phyloP scores from a whole-genome alignment of 2,797 vertebrate species.

The Ataeniobius toweri region DNA sequence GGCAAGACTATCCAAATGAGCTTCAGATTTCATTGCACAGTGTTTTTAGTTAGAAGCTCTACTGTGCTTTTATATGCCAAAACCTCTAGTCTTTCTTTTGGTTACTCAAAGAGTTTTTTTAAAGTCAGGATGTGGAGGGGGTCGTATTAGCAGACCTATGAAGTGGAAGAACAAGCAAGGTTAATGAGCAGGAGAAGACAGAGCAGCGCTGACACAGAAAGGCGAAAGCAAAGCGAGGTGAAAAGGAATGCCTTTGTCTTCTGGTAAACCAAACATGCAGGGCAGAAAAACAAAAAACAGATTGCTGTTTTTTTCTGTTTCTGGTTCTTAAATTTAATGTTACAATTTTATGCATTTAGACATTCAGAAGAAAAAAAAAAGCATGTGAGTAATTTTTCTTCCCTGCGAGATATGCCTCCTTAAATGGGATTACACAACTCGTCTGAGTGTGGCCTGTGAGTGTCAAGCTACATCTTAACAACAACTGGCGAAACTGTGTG shows the following conservation, averaged over 20 bases:
- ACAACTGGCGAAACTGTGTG: conserved; percentile 86
- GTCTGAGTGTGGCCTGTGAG: conserved; percentile 66
- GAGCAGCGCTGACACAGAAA: conserved; percentile 79
- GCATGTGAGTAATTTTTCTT: conserved; percentile 40
- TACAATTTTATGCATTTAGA: conserved; percentile 17
- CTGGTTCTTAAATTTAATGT: conserved; percentile 2
- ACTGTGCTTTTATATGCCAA: conserved; percentile 23
- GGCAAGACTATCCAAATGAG: conserved; percentile 8
- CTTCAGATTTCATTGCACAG: conserved; percentile 9
- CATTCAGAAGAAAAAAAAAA: conserved; percentile 17
- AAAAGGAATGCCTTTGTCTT: conserved; percentile 62
- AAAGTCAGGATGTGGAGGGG: conserved; percentile 41
- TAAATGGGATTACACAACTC: conserved; percentile 75
- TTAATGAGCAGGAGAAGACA: conserved; percentile 83
- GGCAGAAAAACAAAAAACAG: conserved; percentile 11
- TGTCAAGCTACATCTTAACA: conserved; percentile 87
- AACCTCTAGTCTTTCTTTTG: conserved; percentile 39
- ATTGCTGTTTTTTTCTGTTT: background rate
- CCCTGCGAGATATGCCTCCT: conserved; percentile 44
- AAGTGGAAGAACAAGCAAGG: conserved; percentile 84
- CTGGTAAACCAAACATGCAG: conserved; percentile 51
- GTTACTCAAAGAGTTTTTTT: conserved; percentile 66
- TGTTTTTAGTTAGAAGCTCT: conserved; percentile 27
- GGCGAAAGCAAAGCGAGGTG: conserved; percentile 61
- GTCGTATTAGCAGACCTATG: conserved; percentile 76